phyloP scores from a whole-genome alignment of 2,888 invertebrate genomes.

The Erannis defoliaria region DNA sequence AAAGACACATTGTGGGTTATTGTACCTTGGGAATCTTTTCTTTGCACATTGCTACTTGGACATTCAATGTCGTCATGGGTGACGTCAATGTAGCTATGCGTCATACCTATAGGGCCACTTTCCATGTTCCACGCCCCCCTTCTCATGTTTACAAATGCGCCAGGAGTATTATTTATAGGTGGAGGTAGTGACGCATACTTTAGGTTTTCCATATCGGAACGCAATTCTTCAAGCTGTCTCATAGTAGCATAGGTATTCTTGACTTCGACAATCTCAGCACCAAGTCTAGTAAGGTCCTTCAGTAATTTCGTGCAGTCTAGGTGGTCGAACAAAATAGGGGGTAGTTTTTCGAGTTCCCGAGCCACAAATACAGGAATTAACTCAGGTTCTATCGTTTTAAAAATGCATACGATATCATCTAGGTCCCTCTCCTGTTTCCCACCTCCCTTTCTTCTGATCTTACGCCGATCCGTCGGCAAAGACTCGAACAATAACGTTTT shows the following conservation, averaged over 20 bases:
- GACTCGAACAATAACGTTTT: slow-evolving; percentile 6
- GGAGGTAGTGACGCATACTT: slow-evolving; percentile 1
- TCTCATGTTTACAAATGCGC: slow-evolving; percentile 1
- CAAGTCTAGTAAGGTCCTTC: slow-evolving; percentile 8
- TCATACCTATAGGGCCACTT: no score
- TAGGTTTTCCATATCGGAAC: not conserved
- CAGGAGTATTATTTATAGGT: not conserved
- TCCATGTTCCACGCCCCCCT: no score
- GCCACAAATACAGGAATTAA: slow-evolving; percentile 40
- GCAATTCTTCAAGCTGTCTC: slow-evolving; percentile 4
- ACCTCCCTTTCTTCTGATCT: slow-evolving; percentile 30
- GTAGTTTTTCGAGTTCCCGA: slow-evolving; percentile 28
- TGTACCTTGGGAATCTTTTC: no score
- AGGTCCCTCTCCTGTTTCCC: slow-evolving; percentile 40
- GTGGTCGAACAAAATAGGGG: no score
- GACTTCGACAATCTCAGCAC: slow-evolving; percentile 15
- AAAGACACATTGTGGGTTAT: no score
- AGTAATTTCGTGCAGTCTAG: slow-evolving; percentile 14
- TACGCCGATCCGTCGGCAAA: slow-evolving; percentile 28
- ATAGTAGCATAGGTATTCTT: not conserved
- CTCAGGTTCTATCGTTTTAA: slow-evolving; percentile 34
- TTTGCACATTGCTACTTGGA: no score
- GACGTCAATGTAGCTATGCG: not conserved
- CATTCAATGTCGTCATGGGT: no score
- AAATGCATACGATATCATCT: slow-evolving; percentile 34